Evolutionary conservation across 2,888 invertebrate genomes (phyloP), one percentile per base, ranked within the genome.

Genomic region (Melieria omissa): DNA sequence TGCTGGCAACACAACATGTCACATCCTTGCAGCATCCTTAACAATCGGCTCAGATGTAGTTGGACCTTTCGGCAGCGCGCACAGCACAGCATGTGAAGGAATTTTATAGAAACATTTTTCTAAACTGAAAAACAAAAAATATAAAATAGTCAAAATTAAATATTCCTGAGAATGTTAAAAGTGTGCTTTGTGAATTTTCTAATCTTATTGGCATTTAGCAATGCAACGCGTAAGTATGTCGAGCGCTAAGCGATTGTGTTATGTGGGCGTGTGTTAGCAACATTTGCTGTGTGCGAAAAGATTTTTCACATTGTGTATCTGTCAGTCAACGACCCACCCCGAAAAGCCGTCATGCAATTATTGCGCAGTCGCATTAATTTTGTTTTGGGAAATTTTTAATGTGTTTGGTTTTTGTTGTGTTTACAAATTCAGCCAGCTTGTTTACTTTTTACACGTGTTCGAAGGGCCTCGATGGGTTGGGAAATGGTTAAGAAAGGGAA

Each of bases 191-290:
- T 83, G 69, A 75, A 65, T 8, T 66, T 81, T 70, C 77, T 80
- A 29, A 16, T 81, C 10, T 63, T 84, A 10, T 60, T 84, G 55
- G 77, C 79, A 5, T 57, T 78, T 75, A 80, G 75, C 47, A 76
- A 77, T 62, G 76, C 82, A 62, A 84, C 84, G 73, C 82, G 82
- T 82, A 79, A 83, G 84, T 79, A 60, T 5, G 5, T 5, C 14
- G 4, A 6, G 12, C 29, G 29, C 29, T 29, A 29, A 29, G 29
- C 29, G 29, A 29, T 29, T 29, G 29, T 29, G 29, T 29, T 29
- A 3, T 29, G 29, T 29, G 29, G 29, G 29, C 29, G 29, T 29
- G 29, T 29, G 29, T 29, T 3, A 29, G 29, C 29, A 1, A 29
- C 29, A 29, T 29, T 29, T 29, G 29, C 29, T 29, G 1, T 29